A percentile compares a stretch with the other conserved stretches of the same genome.
These are phyloP conservation scores for Sussaba pulchella DNA, from an alignment of 2,888 invertebrate genomes.

Conservation along the genomic window DNA sequence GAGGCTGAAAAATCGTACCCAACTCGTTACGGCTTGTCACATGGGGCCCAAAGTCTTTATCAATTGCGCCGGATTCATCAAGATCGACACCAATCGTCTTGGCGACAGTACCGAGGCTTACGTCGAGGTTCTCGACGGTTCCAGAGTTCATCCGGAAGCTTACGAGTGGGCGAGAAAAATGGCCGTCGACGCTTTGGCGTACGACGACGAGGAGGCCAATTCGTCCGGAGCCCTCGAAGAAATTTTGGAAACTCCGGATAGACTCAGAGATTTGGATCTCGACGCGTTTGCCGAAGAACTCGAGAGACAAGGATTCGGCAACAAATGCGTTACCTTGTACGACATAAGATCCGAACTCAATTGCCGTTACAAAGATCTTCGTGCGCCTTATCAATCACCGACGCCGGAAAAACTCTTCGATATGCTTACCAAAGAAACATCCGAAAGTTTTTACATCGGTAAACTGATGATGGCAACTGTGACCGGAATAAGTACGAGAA, in stretches of 20 bases:
- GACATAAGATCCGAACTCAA: constrained; percentile 86
- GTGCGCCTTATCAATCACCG: constrained; percentile 91
- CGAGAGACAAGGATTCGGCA: constrained; percentile 94
- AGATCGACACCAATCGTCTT: constrained; percentile 98
- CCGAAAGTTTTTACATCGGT: constrained; percentile 95
- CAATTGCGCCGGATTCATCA: constrained; percentile 99
- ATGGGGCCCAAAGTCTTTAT: constrained; percentile 99
- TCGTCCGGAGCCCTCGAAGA: constrained; percentile 99
- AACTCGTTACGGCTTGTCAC: constrained; percentile 97
- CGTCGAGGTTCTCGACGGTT: constrained; percentile 98
- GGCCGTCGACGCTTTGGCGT: constrained; percentile 99
- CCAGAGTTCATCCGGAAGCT: constrained; percentile 99
- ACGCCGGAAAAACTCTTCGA: constrained; percentile 96
- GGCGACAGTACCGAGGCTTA: constrained; percentile 98
- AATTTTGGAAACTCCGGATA: constrained; percentile 97
- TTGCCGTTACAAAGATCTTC: constrained; percentile 95
- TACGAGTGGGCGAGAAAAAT: constrained; percentile 99
- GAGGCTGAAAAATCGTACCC: constrained; percentile 96
- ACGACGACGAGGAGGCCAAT: constrained; percentile 98
- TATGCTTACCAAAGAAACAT: constrained; percentile 97
- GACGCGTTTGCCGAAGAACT: constrained; percentile 99
- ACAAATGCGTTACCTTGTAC: constrained; percentile 97
- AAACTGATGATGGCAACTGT: constrained; percentile 94
- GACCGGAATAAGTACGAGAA: constrained; percentile 92
- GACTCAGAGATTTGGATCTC: constrained; percentile 97